A percentile compares a stretch with the other conserved stretches of the same genome.
phyloP scores from a whole-genome alignment of 1,140 invertebrate genomes.

The Halyomorpha halys region DNA sequence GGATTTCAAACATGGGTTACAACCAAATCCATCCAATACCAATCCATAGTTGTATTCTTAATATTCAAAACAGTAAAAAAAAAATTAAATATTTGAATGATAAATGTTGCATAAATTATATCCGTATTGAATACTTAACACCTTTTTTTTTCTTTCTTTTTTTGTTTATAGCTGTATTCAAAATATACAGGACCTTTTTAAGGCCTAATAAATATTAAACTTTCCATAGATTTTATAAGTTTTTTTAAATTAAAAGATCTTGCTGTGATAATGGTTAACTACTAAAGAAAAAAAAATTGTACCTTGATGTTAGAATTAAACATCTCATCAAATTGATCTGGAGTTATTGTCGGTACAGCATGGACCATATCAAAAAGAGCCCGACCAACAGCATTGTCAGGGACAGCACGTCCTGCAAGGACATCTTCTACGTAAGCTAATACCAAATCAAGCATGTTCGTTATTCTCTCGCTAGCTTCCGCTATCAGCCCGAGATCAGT shows the following conservation, averaged over 20 bases:
- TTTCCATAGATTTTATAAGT: too few relatives aligned
- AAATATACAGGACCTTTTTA: too few relatives aligned
- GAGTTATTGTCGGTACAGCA: slow-evolving; percentile 78
- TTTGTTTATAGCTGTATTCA: not conserved
- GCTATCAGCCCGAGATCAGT: slow-evolving; percentile 77
- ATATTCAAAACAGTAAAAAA: too few relatives aligned
- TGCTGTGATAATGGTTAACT: too few relatives aligned
- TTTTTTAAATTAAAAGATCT: not conserved
- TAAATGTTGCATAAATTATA: too few relatives aligned
- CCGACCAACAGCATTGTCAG: slow-evolving; percentile 73
- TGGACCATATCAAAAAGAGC: slow-evolving; percentile 79
- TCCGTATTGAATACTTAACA: too few relatives aligned
- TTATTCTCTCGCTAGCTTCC: slow-evolving; percentile 66
- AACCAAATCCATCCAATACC: too few relatives aligned
- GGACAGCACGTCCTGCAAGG: slow-evolving; percentile 51
- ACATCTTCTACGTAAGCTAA: slow-evolving; percentile 82
- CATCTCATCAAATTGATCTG: slow-evolving; percentile 87
- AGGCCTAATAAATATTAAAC: too few relatives aligned
- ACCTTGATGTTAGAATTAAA: slow-evolving; percentile 90
- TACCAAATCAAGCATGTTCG: slow-evolving; percentile 66
- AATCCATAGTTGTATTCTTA: too few relatives aligned
- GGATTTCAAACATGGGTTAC: too few relatives aligned
- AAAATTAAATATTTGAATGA: too few relatives aligned
- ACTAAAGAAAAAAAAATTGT: slow-evolving; percentile 18
- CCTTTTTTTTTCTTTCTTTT: too few relatives aligned